Base-by-base conservation (phyloP, 1,140 invertebrate species). In the Chironomus striatipennis region DNA sequence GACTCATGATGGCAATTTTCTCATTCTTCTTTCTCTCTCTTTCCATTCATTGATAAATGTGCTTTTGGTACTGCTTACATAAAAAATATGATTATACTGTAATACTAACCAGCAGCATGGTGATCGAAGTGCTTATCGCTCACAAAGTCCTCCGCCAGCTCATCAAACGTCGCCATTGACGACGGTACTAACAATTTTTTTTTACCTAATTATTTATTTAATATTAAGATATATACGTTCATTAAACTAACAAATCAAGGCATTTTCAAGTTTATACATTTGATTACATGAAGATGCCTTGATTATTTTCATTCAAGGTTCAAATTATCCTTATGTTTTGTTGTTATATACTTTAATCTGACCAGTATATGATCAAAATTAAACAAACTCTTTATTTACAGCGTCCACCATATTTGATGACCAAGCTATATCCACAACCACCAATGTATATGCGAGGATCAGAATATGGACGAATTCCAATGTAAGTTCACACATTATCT, bases 121-220 rank as follows among this genome's bases (percentile, higher is more conserved):
- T 75, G 84, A 85, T 74, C 78, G 83, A 77, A 80, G 81, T 78
- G 78, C 78, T 43, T 75, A 78, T 74, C 76, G 77, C 43, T 81
- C 85, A 74, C 88, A 89, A 84, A 91, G 89, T 83, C 90, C 91
- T 77, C 90, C 90, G 79, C 90, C 91, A 78, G 91, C 91, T 77
- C 90, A 93, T 83, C 90, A 92, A 82, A 88, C 87, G 83, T 91
- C 90, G 82, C 89, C 90, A 77, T 86, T 89, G 83, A 88, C 89
- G 82, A 89, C 90, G 90, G 90, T 92, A 87, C 86, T 80, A 67
- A 75, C 74, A 21, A 74, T 70, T 73, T 21, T 77, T 75, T 75
- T 75, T 57, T 17, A 4, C 76, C 42, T 57, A 24, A 24, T 57
- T 18, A 74, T 34, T 65, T 65, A n/a, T 43, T 74, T 73, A 12